Conservation (phyloP, 2,888 invertebrate species). For the Yponomeuta malinellus region DNA sequence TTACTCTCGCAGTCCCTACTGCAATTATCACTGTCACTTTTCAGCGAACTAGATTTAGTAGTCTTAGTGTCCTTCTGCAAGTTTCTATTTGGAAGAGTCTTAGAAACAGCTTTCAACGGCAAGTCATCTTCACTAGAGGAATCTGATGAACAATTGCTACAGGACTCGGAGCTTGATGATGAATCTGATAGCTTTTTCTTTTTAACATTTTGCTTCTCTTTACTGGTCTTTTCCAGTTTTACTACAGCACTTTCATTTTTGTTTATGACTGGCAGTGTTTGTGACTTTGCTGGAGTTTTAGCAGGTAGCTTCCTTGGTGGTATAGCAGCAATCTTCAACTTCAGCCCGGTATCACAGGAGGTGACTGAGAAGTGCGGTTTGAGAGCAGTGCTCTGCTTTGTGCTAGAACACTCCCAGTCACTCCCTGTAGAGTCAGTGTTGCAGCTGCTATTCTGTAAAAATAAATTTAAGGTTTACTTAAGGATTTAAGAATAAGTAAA, state of each 20-base stretch:
- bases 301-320: conserved; percentile 59
- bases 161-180: conserved; percentile 69
- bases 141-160: conserved; percentile 65
- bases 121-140: conserved; percentile 68
- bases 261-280: conserved; percentile 47
- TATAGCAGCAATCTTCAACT: conserved; percentile 78
- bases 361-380: conserved; percentile 78
- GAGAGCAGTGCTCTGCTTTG: conserved; percentile 45
- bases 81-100: conserved; percentile 45
- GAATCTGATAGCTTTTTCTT: conserved; percentile 49
- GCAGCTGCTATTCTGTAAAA: conserved; percentile 59
- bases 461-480: no score
- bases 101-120: conserved; percentile 61
- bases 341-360: conserved; percentile 76
- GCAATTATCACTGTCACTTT: conserved; percentile 56
- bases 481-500: no score
- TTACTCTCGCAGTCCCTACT: conserved; percentile 43
- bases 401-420: conserved; percentile 61
- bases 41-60: conserved; percentile 29
- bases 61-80: conserved; percentile 31
- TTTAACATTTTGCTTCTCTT: conserved; percentile 28
- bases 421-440: conserved; percentile 56
- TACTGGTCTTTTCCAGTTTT: conserved; percentile 35
- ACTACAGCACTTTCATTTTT: conserved; percentile 39
- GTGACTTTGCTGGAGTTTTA: conserved; percentile 48